Evolutionary conservation across 30 jellyfish, hydroid and myxozoan species (phyloP), one percentile per base, ranked within the genome.

Genomic region (Aurelia coerulea): DNA sequence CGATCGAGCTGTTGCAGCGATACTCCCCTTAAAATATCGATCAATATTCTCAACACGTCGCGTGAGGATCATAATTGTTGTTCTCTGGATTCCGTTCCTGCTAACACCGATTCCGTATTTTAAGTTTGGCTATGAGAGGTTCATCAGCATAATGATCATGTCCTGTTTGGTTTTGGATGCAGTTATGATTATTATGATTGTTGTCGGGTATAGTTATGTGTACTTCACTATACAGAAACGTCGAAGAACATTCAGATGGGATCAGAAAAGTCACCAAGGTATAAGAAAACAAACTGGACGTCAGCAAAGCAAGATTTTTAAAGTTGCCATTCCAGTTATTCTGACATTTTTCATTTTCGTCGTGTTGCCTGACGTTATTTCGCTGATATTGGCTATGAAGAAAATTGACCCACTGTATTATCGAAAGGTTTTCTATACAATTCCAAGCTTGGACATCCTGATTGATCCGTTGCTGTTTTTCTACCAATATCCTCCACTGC

Each of bases 31-130:
- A 42, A 73, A 65, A 32, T 81, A 81, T 65, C 37, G 84, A 29
- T 29, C 81, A 23, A 10, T 81, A 9, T 54, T 81, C 0, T 29
- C 91, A 34, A n/a, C 51, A 6, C 31, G 81, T 10, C 70, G 91
- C n/a, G 83, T 81, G 60, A 81, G 72, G 52, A 62, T 69, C 49
- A 58, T 54, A 6, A 74, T 58, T 16, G 67, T 68, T 17, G 39
- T 49, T n/a, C 77, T 81, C n/a, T 81, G 91, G 91, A 52, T 51
- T n/a, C 83, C 81, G 65, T 50, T 69, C 39, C 84, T 81, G 33
- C 52, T 81, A n/a, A 35, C 59, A 2, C 91, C 91, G 65, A n/a
- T 81, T 46, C 68, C 46, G 12, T 81, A 81, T 56, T 50, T 68
- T 34, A 50, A 17, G 18, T 32, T 15, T 17, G 91, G 91, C n/a